Percentiles rank a stretch among this genome's conserved stretches.
Evolutionary conservation across 2,797 vertebrate species (phyloP).

Genomic region (Neopelma chrysocephalum): DNA sequence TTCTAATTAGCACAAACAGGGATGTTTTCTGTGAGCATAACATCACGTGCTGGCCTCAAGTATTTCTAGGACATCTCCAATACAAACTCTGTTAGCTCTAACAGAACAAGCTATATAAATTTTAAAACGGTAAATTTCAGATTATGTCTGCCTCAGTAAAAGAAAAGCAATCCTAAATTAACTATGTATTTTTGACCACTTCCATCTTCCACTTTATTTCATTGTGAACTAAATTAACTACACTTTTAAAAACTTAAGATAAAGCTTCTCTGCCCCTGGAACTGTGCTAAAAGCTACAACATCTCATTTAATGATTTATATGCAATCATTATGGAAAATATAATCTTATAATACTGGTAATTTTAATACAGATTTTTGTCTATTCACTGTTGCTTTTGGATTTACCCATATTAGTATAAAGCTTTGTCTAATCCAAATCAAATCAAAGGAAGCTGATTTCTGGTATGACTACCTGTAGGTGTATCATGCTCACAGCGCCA

Average conservation of each 20-base stretch:
- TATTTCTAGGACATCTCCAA: slow-evolving; percentile 1
- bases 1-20: slow-evolving; percentile 48
- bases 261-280: neutral
- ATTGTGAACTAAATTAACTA: neutral
- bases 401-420: neutral
- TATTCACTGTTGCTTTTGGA: neutral
- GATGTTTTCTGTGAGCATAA: neutral
- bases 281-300: neutral
- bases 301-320: neutral
- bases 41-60: slow-evolving; percentile 28
- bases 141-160: neutral
- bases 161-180: neutral
- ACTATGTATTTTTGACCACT: neutral
- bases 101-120: neutral
- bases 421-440: neutral
- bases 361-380: neutral
- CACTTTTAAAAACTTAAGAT: neutral
- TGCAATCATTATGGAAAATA: neutral
- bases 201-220: neutral
- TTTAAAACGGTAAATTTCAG: neutral
- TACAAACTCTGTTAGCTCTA: neutral
- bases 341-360: neutral
- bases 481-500: neutral
- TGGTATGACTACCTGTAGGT: neutral
- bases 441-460: neutral